Conservation (phyloP, 2,797 vertebrate species). For the Naso thynnoides region DNA sequence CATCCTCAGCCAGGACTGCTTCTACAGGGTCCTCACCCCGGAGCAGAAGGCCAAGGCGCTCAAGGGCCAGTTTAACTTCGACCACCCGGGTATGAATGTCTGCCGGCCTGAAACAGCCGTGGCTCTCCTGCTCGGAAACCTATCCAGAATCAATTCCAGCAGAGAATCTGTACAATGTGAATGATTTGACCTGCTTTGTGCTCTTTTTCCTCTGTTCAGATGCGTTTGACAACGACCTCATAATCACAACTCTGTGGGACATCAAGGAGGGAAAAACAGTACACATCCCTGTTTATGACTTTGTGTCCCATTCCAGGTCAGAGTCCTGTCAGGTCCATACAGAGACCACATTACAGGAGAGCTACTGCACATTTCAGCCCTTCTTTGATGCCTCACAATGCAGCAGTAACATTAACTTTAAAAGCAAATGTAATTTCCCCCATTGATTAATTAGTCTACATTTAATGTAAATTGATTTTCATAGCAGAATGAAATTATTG, state of each 20-base stretch:
- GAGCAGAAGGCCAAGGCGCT: constrained; percentile 94
- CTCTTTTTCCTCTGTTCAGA: constrained; percentile 76
- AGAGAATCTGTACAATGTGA: background rate
- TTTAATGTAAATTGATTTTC: too few species aligned
- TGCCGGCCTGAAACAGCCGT: background rate
- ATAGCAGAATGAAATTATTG: too few species aligned
- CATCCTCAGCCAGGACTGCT: constrained; percentile 97
- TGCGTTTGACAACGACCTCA: constrained; percentile 95
- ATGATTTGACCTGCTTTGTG: background rate
- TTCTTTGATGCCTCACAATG: background rate
- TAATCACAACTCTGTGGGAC: constrained; percentile 90
- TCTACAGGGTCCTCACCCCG: constrained; percentile 92
- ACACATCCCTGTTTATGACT: constrained; percentile 95
- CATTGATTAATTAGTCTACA: background rate
- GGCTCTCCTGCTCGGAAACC: background rate
- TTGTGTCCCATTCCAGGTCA: constrained; percentile 94
- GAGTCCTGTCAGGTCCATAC: background rate
- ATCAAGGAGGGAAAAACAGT: constrained; percentile 92
- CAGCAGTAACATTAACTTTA: background rate
- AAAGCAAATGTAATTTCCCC: background rate
- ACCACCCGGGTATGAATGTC: constrained; percentile 90
- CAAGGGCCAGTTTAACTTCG: constrained; percentile 97
- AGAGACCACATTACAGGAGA: background rate
- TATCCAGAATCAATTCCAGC: background rate
- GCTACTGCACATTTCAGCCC: background rate